Evolutionary conservation across 2,113 vertebrate genomes (phyloP), one percentile per base, ranked within the genome.

Genomic region (Rhineura floridana): DNA sequence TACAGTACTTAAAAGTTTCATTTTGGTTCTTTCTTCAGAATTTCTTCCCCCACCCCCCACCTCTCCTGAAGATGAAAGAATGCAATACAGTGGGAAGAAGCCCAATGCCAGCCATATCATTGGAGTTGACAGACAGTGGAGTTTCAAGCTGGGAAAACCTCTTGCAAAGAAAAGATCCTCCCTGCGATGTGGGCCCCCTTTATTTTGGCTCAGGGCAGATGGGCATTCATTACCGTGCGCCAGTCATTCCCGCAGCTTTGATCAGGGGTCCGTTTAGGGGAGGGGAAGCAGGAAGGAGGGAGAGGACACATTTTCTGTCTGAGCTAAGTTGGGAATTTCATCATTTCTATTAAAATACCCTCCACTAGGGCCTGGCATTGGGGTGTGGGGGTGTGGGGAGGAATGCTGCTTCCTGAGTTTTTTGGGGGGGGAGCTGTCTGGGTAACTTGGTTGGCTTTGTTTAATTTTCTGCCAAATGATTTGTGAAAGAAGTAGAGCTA

Each of bases 1-100:
- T 93, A 83, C 85, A 83, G 85, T 83, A 78, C n/a, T 84, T 91
- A 86, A 92, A 86, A 93, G 63, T 69, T 91, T 80, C 85, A 87
- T 94, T 93, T 92, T 85, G 77, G 75, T 44, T 73, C 88, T 90
- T 88, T 90, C 85, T 84, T 89, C 36, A 13, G 28, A 65, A 77
- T 85, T 83, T 82, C 25, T 15, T 1, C 19, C 79, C n/a, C 17
- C 11, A 76, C 30, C 42, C 67, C 46, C 13, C 36, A 44, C 39
- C 48, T 19, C 7, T 67, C 2, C 13, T 12, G 21, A 52, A 87
- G 91, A 90, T 81, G 91, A 95, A 96, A 94, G 81, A 89, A 70
- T 1, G 0, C 63, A 84, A 82, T 81, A 70, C 87, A 85, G 86
- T 30, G 13, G 89, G 90, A 84, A 39, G 59, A 36, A 90, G 65